Evolutionary conservation across 2,113 vertebrate genomes (phyloP).

Genomic region (Muntiacus reevesi): DNA sequence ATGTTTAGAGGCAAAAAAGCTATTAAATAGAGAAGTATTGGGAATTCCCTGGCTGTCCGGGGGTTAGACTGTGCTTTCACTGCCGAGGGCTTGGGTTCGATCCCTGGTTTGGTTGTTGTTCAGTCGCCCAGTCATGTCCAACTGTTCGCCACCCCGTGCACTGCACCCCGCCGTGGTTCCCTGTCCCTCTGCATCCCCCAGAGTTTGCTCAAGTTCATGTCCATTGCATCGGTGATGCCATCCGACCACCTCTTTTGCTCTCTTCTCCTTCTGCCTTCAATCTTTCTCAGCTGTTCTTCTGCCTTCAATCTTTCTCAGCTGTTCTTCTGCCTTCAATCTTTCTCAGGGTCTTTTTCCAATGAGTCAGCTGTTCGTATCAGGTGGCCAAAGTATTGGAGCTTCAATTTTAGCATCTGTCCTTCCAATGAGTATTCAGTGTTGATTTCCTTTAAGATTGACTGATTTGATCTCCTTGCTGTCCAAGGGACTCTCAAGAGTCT

Average conservation of each 20-base stretch:
- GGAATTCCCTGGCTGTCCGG: not conserved
- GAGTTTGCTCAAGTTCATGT: not conserved
- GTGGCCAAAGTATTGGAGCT: not conserved
- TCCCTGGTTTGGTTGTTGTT: not conserved
- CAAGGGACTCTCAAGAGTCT: not conserved
- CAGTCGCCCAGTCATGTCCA: not conserved
- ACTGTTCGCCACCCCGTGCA: not conserved
- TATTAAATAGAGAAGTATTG: not conserved
- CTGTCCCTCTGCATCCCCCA: not conserved
- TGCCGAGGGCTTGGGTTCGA: rapidly evolving
- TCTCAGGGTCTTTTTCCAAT: not conserved
- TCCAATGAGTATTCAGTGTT: not conserved
- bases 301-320: not conserved
- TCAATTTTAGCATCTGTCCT: not conserved
- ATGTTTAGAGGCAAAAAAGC: not conserved
- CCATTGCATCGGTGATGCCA: not conserved
- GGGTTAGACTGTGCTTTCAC: not conserved
- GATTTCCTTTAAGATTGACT: not conserved
- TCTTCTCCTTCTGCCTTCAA: not conserved
- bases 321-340: no score
- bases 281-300: not conserved
- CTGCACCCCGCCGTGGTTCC: not conserved
- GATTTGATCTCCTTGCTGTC: not conserved
- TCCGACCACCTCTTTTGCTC: not conserved
- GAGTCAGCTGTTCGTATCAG: not conserved